A percentile compares a stretch with the other conserved stretches of the same genome.
Evolutionary conservation across 1,140 invertebrate species (phyloP).

Genomic region (Maconellicoccus hirsutus): DNA sequence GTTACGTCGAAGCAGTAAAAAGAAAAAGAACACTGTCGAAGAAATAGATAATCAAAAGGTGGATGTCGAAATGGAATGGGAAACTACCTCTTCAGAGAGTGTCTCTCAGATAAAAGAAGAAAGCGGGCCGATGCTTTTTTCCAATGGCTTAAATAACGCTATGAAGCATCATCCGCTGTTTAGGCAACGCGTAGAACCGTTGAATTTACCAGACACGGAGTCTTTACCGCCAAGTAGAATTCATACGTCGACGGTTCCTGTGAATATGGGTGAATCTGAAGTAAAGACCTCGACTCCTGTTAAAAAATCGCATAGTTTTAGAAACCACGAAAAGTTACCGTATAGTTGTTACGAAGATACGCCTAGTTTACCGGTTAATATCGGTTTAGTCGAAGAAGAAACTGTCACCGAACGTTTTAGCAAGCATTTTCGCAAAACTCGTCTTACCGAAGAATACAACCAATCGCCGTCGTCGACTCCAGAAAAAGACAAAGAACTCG

Average conservation of each 20-base stretch:
- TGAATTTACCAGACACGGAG: slow-evolving; percentile 37
- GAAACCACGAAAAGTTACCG: slow-evolving; percentile 15
- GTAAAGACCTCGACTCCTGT: neutral
- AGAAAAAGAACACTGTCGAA: slow-evolving; percentile 35
- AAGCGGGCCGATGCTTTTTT: neutral
- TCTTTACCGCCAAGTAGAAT: neutral
- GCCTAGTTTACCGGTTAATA: slow-evolving; percentile 7
- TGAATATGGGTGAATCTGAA: neutral
- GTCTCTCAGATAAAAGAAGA: neutral
- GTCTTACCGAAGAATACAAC: neutral
- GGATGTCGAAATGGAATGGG: neutral
- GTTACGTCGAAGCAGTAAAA: slow-evolving; percentile 49
- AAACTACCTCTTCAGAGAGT: neutral
- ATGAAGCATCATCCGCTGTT: slow-evolving; percentile 26
- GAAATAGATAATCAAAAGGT: slow-evolving; percentile 6
- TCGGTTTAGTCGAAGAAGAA: neutral
- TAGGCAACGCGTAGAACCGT: slow-evolving; percentile 41
- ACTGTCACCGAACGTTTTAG: neutral
- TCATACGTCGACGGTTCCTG: neutral
- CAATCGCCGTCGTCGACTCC: neutral
- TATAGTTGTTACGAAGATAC: slow-evolving; percentile 11
- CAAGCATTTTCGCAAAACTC: neutral
- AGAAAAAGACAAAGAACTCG: neutral
- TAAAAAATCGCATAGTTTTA: neutral
- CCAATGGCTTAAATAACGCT: neutral